Base-by-base conservation (phyloP, 2,797 vertebrate genomes). In the Emydoidea blandingii region DNA sequence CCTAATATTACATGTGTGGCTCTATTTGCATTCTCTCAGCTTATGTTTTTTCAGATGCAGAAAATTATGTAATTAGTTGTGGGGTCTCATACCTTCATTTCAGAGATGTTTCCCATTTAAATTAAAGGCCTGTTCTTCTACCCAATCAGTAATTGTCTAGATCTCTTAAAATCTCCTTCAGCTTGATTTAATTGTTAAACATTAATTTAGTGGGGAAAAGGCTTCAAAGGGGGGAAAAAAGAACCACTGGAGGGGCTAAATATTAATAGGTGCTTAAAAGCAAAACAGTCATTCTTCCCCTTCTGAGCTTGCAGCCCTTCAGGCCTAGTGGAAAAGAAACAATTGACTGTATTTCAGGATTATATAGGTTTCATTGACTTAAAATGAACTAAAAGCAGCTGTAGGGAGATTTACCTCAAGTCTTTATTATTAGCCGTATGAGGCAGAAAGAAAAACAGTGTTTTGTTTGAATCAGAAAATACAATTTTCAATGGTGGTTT, bases 41-140 rank as follows among this genome's bases (percentile, higher is more conserved):
- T 97, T 98, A 88, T 99, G 98, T 99, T 99, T 99, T 98, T 97
- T 99, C 99, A 99, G 99, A 99, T 99, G 98, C 99, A 99, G 98
- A 99, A 99, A 99, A 99, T 99, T 99, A 99, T 99, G 98, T 99
- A 99, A 99, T 99, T 99, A 99, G 98, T 98, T 98, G 98, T 98
- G 98, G 97, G 97, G 97, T 97, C 97, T 98, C 97, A 96, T 95
- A 92, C 96, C 98, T 97, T 98, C 97, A 83, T 98, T 98, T 98
- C 97, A 97, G 98, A 98, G 98, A 99, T 98, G 98, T 98, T 99
- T 99, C 98, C 98, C 98, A 98, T 99, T 99, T 98, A 98, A 98
- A 98, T 98, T 98, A 97, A 98, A 98, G 97, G 98, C 97, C 97
- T 98, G 98, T 97, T 97, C 92, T 97, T 98, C 98, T 98, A 98